These are phyloP conservation scores for Urocynchramus pylzowi DNA, from an alignment of 2,113 vertebrate species.

Conservation along the genomic window DNA sequence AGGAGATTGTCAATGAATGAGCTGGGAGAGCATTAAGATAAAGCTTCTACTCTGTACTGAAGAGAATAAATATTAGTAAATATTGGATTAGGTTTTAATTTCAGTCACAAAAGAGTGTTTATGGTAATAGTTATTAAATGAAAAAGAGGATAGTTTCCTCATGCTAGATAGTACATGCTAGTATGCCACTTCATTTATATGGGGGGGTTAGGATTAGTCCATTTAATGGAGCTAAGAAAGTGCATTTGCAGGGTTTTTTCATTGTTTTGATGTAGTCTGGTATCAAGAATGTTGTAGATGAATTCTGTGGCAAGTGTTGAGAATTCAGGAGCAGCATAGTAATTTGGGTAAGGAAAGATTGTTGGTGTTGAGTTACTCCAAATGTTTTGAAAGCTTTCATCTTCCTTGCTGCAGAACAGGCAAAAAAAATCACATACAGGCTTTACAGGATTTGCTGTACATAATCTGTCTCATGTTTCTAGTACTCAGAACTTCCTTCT, in stretches of 20 bases:
- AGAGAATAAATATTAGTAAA: background rate
- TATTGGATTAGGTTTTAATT: background rate
- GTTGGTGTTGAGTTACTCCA: slow-evolving; percentile 35
- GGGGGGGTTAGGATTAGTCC: background rate
- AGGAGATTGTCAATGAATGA: background rate
- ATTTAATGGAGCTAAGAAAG: background rate
- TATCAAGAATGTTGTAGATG: background rate
- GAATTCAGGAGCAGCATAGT: background rate
- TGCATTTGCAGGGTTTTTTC: background rate
- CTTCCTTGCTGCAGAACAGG: background rate
- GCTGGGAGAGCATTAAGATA: background rate
- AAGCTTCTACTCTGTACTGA: background rate
- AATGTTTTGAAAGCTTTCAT: slow-evolving; percentile 57
- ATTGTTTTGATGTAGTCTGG: background rate
- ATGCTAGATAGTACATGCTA: background rate
- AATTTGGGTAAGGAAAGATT: slow-evolving; percentile 26
- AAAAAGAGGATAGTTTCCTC: background rate
- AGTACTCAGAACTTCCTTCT: background rate
- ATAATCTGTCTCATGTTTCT: background rate
- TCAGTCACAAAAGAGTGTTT: background rate
- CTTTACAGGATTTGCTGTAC: background rate
- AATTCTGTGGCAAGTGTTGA: background rate
- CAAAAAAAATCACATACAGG: background rate
- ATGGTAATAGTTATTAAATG: background rate
- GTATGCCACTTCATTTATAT: background rate